Evolutionary conservation across 2,113 vertebrate genomes (phyloP).

Genomic region (Miniopterus natalensis): DNA sequence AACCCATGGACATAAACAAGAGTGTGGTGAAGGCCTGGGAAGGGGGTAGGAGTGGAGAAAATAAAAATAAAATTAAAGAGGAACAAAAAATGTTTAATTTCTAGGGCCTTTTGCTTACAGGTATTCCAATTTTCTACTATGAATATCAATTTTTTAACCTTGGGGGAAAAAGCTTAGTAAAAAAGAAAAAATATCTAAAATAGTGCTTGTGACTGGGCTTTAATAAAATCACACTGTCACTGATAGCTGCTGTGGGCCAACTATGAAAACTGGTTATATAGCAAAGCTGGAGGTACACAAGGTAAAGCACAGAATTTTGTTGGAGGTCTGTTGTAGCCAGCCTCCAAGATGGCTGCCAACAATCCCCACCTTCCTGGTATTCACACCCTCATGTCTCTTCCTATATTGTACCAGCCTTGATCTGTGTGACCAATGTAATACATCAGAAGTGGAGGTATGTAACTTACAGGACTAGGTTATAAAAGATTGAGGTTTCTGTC

Average conservation of each 20-base stretch:
- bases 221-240: neutral
- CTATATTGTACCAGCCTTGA: neutral
- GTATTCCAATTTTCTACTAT: neutral
- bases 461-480: neutral
- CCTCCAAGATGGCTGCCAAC: neutral
- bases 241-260: neutral
- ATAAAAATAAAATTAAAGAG: conserved; percentile 22
- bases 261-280: neutral
- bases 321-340: neutral
- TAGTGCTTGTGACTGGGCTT: neutral
- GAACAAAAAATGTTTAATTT: conserved; percentile 35
- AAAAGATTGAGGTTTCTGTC: neutral
- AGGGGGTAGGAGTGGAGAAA: too few relatives aligned
- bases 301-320: neutral
- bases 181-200: conserved; percentile 41
- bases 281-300: neutral
- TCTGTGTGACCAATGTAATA: neutral
- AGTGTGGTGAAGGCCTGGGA: too few relatives aligned
- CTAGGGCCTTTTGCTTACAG: conserved; percentile 27
- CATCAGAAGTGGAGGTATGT: neutral
- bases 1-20: too few relatives aligned
- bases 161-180: neutral
- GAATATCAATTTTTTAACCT: conserved; percentile 31
- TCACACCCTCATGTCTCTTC: neutral
- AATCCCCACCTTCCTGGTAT: neutral